Conservation (phyloP, 2,113 vertebrate genomes). For the Pangasianodon gigas region DNA sequence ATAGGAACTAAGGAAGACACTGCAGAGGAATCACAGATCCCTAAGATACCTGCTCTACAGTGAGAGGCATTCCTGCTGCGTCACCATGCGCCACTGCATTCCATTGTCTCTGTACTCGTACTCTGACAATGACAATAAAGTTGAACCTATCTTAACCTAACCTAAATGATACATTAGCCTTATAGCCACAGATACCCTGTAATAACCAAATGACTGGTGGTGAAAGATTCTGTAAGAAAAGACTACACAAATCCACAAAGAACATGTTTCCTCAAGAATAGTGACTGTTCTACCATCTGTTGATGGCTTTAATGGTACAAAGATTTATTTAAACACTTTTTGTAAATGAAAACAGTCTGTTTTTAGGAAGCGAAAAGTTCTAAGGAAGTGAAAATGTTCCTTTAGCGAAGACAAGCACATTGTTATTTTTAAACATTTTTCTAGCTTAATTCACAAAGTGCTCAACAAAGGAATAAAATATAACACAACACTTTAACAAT, state of each 20-base stretch:
- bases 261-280: neutral
- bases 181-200: neutral
- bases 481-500: neutral
- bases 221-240: neutral
- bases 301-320: neutral
- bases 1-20: too few species aligned
- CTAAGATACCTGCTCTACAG: too few species aligned
- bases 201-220: neutral
- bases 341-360: neutral
- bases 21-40: too few species aligned
- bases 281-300: neutral
- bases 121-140: too few species aligned
- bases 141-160: too few species aligned
- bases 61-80: too few species aligned
- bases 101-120: too few species aligned
- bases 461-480: neutral
- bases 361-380: neutral
- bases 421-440: neutral
- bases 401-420: neutral
- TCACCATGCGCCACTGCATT: too few species aligned
- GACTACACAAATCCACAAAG: neutral
- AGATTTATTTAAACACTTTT: neutral
- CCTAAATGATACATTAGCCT: too few species aligned
- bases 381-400: neutral
- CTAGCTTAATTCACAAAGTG: neutral